phyloP scores from a whole-genome alignment of 1,140 invertebrate species.

The Drosophila kepulauana region DNA sequence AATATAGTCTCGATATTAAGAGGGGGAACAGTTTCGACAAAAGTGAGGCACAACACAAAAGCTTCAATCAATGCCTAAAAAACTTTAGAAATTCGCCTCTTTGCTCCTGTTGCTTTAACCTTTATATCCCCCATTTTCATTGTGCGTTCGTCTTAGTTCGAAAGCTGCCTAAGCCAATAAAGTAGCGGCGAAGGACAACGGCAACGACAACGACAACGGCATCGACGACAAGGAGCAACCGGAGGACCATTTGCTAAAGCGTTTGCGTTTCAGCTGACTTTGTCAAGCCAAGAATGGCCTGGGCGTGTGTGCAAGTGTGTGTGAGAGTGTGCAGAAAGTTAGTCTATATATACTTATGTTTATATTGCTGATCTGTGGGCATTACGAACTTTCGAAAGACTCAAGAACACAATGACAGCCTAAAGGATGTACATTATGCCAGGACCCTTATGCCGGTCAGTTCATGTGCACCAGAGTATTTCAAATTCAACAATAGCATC shows the following conservation, averaged over 20 bases:
- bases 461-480: neutral
- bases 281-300: neutral
- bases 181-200: slow-evolving; percentile 45
- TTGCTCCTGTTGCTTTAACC: slow-evolving; percentile 65
- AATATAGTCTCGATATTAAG: neutral
- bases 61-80: slow-evolving; percentile 66
- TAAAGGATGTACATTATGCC: slow-evolving; percentile 2
- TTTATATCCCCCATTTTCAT: slow-evolving; percentile 58
- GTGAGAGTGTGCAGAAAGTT: slow-evolving; percentile 3
- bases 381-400: slow-evolving; percentile 5
- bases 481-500: slow-evolving; percentile 13
- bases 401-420: slow-evolving; percentile 1
- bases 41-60: slow-evolving; percentile 58
- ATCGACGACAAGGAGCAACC: slow-evolving; percentile 35
- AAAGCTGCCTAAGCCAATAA: slow-evolving; percentile 77
- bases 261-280: slow-evolving; percentile 40
- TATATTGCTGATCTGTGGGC: slow-evolving; percentile 13
- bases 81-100: slow-evolving; percentile 61
- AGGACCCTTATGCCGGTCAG: neutral
- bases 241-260: slow-evolving; percentile 59
- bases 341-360: slow-evolving; percentile 2
- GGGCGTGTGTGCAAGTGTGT: neutral
- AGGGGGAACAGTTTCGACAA: neutral
- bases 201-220: slow-evolving; percentile 30
- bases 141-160: slow-evolving; percentile 43